Evolutionary conservation across 2,888 invertebrate species (phyloP).

Genomic region (Timandra comae): DNA sequence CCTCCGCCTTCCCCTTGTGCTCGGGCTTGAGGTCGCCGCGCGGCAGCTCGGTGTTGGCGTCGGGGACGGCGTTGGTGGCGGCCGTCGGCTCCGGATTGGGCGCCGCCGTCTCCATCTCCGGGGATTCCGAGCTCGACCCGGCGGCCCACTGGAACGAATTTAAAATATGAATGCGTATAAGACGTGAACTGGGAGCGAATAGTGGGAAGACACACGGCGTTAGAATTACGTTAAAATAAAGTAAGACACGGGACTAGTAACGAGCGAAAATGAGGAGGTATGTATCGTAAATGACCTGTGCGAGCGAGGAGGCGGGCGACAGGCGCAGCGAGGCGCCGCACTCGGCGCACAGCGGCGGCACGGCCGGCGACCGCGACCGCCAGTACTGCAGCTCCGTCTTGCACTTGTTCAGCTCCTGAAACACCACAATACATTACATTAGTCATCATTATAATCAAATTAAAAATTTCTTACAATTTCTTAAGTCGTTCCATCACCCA

Average conservation of each 20-base stretch:
- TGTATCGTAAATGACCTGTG: no score
- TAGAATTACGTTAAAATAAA: no score
- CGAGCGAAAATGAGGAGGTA: no score
- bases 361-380: conserved; percentile 91
- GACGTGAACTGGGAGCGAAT: no score
- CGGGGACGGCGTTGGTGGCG: conserved; percentile 12
- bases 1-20: conserved; percentile 20
- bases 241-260: no score
- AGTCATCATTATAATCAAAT: no score
- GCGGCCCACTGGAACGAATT: conserved; percentile 51
- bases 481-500: no score
- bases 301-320: conserved; percentile 46
- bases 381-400: conserved; percentile 94
- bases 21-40: conserved; percentile 24
- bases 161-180: background rate
- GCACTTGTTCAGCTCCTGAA: conserved; percentile 91
- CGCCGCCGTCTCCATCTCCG: conserved; percentile 23
- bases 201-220: no score
- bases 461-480: no score
- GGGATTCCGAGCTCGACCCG: conserved; percentile 38
- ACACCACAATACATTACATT: conserved; percentile 4
- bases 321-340: conserved; percentile 77
- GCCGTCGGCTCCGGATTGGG: conserved; percentile 6
- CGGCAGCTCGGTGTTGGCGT: conserved; percentile 20
- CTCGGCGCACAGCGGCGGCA: conserved; percentile 82